Evolutionary conservation across 2,888 invertebrate species (phyloP).

Genomic region (Cenopis cana): DNA sequence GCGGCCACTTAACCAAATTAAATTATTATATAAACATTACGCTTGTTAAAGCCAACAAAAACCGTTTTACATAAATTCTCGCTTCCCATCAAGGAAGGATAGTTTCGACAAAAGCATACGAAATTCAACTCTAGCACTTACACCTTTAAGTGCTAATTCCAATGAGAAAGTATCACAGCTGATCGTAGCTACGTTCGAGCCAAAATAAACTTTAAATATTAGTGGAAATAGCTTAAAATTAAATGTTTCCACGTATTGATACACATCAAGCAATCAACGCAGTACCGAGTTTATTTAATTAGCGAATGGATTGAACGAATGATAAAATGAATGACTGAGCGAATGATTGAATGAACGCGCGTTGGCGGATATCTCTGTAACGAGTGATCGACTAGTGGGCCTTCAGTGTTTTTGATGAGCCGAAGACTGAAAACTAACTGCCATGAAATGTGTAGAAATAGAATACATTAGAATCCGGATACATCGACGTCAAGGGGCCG

Average conservation of each 20-base stretch:
- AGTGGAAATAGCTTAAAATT: not conserved
- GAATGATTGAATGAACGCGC: slow-evolving; percentile 27
- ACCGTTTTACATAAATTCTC: slow-evolving; percentile 42
- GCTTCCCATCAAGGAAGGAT: slow-evolving; percentile 30
- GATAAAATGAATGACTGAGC: slow-evolving; percentile 34
- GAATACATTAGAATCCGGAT: no score
- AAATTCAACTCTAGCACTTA: not conserved
- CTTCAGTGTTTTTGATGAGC: slow-evolving; percentile 12
- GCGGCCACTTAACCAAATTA: slow-evolving; percentile 35
- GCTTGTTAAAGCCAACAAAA: slow-evolving; percentile 27
- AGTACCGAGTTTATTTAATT: slow-evolving; percentile 42
- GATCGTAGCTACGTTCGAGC: not conserved
- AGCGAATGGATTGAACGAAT: slow-evolving; percentile 42
- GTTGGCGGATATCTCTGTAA: slow-evolving; percentile 21
- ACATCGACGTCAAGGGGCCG: no score
- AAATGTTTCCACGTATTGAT: not conserved
- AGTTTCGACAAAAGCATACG: not conserved
- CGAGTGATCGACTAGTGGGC: slow-evolving; percentile 15
- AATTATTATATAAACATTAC: slow-evolving; percentile 40
- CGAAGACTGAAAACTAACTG: slow-evolving; percentile 10
- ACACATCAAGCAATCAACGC: slow-evolving; percentile 28
- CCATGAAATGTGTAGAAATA: not conserved
- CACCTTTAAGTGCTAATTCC: not conserved
- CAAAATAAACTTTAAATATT: slow-evolving; percentile 5
- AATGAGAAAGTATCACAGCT: not conserved